Conservation (phyloP, 1,140 invertebrate genomes). For the Vanessa tameamea region DNA sequence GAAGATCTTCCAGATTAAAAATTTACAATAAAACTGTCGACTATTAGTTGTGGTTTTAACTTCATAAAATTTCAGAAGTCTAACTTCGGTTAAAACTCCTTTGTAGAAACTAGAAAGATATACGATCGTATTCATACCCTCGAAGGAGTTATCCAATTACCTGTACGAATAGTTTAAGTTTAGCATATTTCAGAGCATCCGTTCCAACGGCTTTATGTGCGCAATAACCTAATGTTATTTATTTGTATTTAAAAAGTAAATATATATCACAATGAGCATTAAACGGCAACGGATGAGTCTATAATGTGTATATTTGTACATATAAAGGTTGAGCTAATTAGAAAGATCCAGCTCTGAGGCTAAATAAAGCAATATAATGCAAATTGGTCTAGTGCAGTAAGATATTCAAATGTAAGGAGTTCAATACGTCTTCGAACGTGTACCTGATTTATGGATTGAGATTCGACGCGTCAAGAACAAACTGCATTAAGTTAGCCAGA, state of each 20-base stretch:
- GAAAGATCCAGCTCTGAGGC: not conserved
- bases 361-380: not conserved
- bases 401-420: not conserved
- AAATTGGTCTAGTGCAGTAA: not conserved
- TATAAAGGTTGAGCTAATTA: conserved; percentile 4
- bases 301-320: not conserved
- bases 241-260: conserved; percentile 19
- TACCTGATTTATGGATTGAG: not conserved
- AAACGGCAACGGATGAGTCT: not conserved
- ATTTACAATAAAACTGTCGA: too few relatives aligned
- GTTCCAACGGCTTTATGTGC: conserved; percentile 21
- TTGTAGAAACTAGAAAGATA: conserved; percentile 16
- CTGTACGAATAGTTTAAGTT: conserved; percentile 20
- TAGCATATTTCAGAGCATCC: conserved; percentile 26
- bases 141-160: conserved; percentile 27
- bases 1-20: too few relatives aligned
- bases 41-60: not conserved
- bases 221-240: conserved; percentile 18
- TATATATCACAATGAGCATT: conserved; percentile 9
- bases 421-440: not conserved
- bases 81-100: conserved; percentile 1
- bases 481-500: too few relatives aligned
- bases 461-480: too few relatives aligned
- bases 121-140: conserved; percentile 22
- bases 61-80: not conserved